A percentile compares a stretch with the other conserved stretches of the same genome.
Conservation (phyloP, 2,888 invertebrate species). For the Lasius fuliginosus region DNA sequence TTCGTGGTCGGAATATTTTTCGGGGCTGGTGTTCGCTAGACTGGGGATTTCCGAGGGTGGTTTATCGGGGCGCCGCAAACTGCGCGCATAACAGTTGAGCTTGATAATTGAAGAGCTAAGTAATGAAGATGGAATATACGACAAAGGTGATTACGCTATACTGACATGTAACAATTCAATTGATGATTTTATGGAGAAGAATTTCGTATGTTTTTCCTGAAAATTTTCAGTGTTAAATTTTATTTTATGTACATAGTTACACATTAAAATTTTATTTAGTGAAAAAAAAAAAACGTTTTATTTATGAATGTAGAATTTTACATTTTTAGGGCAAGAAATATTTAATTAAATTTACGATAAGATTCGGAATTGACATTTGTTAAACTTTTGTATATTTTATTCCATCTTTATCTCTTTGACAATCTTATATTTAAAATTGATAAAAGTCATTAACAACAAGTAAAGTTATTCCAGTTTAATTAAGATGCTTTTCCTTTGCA, state of each 20-base stretch:
- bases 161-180: constrained; percentile 12
- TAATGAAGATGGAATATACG: constrained; percentile 5
- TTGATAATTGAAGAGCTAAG: constrained; percentile 54
- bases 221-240: background rate
- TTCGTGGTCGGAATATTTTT: constrained; percentile 50
- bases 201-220: background rate
- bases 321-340: background rate
- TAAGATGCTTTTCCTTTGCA: constrained; percentile 25
- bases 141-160: constrained; percentile 1
- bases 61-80: constrained; percentile 50
- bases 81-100: constrained; percentile 43
- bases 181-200: background rate
- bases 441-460: constrained; percentile 33
- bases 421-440: constrained; percentile 26
- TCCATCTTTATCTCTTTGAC: background rate
- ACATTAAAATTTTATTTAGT: constrained; percentile 2
- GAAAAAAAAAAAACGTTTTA: background rate
- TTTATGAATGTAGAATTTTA: background rate
- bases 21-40: constrained; percentile 41
- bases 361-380: background rate
- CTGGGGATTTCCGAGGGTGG: constrained; percentile 50
- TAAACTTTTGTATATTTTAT: background rate
- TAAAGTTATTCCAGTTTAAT: constrained; percentile 44
- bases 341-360: constrained; percentile 13
- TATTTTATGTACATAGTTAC: background rate